Conservation (phyloP, 2,797 vertebrate genomes). For the Acanthurus leucopareius region DNA sequence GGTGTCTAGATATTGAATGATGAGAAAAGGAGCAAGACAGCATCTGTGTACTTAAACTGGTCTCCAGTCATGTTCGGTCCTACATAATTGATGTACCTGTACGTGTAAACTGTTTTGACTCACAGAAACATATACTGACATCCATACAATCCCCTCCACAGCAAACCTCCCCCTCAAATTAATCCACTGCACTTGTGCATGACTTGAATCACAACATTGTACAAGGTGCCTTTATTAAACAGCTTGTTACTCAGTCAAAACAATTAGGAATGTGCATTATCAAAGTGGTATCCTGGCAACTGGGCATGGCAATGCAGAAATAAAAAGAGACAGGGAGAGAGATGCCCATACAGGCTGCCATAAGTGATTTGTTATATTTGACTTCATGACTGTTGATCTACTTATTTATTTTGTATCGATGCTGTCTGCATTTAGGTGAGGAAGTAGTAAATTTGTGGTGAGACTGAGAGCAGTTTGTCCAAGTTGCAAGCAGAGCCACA, state of each 20-base stretch:
- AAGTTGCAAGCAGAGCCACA: constrained; percentile 57
- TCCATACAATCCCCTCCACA: constrained; percentile 1
- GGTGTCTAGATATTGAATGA: neutral
- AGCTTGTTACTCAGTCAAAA: constrained; percentile 86
- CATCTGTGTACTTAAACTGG: neutral
- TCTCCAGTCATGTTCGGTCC: neutral
- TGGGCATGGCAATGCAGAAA: constrained; percentile 64
- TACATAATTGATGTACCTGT: constrained; percentile 11
- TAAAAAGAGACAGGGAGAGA: constrained; percentile 57
- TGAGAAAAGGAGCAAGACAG: neutral
- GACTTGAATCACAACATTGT: constrained; percentile 81
- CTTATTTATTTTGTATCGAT: constrained; percentile 42
- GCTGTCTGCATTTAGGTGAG: constrained; percentile 25
- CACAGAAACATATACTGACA: constrained; percentile 32
- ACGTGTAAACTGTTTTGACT: constrained; percentile 34
- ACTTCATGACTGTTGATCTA: constrained; percentile 57
- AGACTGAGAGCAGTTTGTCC: constrained; percentile 49
- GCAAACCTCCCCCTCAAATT: constrained; percentile 41
- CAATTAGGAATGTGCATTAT: constrained; percentile 83
- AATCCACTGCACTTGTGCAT: constrained; percentile 77
- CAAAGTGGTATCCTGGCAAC: constrained; percentile 85
- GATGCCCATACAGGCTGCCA: constrained; percentile 45
- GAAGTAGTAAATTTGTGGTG: constrained; percentile 24
- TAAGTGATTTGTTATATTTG: constrained; percentile 58
- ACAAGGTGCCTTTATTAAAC: constrained; percentile 83